Evolutionary conservation across 1,140 invertebrate species (phyloP).

Genomic region (Lucilia sericata): DNA sequence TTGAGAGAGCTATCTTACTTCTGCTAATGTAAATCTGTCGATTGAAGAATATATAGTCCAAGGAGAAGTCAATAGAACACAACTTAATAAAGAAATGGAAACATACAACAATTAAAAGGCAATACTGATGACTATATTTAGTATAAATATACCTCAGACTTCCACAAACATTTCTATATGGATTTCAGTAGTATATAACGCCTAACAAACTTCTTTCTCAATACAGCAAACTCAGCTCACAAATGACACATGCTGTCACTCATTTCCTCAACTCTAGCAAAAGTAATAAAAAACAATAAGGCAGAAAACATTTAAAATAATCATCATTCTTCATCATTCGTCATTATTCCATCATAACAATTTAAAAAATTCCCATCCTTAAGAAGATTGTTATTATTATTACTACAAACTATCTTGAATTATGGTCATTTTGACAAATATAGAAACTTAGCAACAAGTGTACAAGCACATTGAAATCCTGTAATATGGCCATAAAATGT

Average conservation of each 20-base stretch:
- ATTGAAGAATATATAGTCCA: too few species aligned
- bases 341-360: slow-evolving; percentile 28
- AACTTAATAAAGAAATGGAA: too few species aligned
- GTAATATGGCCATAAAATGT: slow-evolving; percentile 31
- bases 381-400: not conserved
- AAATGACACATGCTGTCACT: not conserved
- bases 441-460: slow-evolving; percentile 15
- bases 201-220: not conserved
- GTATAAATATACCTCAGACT: too few species aligned
- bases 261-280: not conserved
- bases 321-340: slow-evolving; percentile 15
- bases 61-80: too few species aligned
- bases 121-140: too few species aligned
- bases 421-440: slow-evolving; percentile 43
- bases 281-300: too few species aligned
- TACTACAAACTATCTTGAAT: not conserved
- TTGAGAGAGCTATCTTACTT: too few species aligned
- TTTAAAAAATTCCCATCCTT: not conserved
- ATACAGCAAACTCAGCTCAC: not conserved
- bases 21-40: too few species aligned
- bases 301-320: not conserved
- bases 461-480: not conserved
- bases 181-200: too few species aligned
- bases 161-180: too few species aligned
- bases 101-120: too few species aligned